Base-by-base conservation (phyloP, 2,888 invertebrate genomes). In the Esperia sulphurella region DNA sequence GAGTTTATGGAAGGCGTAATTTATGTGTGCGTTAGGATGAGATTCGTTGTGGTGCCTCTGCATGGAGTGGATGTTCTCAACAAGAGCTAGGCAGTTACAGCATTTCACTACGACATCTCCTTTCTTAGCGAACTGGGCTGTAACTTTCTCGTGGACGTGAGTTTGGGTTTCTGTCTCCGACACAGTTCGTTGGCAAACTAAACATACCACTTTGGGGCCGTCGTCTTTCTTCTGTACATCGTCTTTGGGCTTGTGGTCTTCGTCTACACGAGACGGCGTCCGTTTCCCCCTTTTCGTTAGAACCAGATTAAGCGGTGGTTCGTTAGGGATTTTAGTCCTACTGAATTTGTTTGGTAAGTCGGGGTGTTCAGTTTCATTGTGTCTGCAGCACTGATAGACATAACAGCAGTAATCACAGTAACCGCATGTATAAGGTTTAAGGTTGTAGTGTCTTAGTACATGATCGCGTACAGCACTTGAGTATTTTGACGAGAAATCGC, bases 81-180 rank as follows among this genome's bases (percentile, higher is more conserved):
- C 69, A 0, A 90, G 67, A 1, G 59, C 71, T 8, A 69, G 54
- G 51, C 92, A 92, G 8, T 73, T 63, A 10, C 77, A 73, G 52
- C 92, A 92, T 49, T 86, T 87, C 8, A 83, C 74, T 0, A 91
- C 83, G 0, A 86, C 58, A 0, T 72, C 66, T 0, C 83, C 90
- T 35, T 75, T 68, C 30, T 68, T 75, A 0, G 69, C 77, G 3
- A 82, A 77, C 1, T 73, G 71, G 0, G 71, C 58, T 6, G 64
- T 70, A 0, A 33, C 29, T 6, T 63, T 59, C 0, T 68, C 68
- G 54, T 84, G 83, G 0, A 52, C 31, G 52, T 88, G 90, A 0
- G 43, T 43, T 0, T 43, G 49, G 0, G 57, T 33, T 0, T 76
- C 73, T 0, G 45, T 31, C 1, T 66, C 65, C 1, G 55, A 41